Evolutionary conservation across 2,888 invertebrate genomes (phyloP), one percentile per base, ranked within the genome.

Genomic region (Callimorpha dominula): DNA sequence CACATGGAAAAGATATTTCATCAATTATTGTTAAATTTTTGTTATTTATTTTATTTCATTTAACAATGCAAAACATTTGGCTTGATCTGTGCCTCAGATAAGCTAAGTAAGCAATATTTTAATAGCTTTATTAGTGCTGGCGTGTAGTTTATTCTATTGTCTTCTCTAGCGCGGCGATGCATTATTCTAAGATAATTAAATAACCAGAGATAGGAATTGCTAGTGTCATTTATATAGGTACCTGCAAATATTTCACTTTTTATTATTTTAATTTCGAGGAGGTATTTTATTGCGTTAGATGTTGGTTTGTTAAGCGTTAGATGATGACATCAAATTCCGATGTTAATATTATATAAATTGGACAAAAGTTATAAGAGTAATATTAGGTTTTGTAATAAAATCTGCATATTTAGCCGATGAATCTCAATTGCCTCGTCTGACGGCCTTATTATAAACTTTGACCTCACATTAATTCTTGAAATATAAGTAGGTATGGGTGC

Each of bases 51-150:
- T 63, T 42, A 17, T 42, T 63, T 60, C 57, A 68, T 46, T 60
- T 17, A 70, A 62, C 64, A 66, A 70, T 69, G n/a, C 65, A 65
- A 70, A 17, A 50, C 52, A 49, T 54, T 46, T 67, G 50, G 62
- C 63, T 73, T 75, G 31, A 66, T 70, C 20, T 69, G 43, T 74
- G 70, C 46, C 8, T 68, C 52, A 65, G 42, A 68, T 74, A 70
- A 70, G n/a, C 40, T 75, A 46, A 46, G 66, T 52, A 66, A 65
- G 60, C 49, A 54, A 67, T 68, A 70, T 76, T 67, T 43, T 60
- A 70, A 76, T 8, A 64, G 71, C 74, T 60, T 50, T 57, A 68
- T 75, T 66, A 71, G 68, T 74, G 69, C 73, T 78, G 74, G 78
- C 64, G 73, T 72, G 60, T 62, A 42, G 52, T 43, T 20, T 42